A percentile compares a stretch with the other conserved stretches of the same genome.
Evolutionary conservation across 2,888 invertebrate genomes (phyloP).

Genomic region (Diadegma fenestrale): DNA sequence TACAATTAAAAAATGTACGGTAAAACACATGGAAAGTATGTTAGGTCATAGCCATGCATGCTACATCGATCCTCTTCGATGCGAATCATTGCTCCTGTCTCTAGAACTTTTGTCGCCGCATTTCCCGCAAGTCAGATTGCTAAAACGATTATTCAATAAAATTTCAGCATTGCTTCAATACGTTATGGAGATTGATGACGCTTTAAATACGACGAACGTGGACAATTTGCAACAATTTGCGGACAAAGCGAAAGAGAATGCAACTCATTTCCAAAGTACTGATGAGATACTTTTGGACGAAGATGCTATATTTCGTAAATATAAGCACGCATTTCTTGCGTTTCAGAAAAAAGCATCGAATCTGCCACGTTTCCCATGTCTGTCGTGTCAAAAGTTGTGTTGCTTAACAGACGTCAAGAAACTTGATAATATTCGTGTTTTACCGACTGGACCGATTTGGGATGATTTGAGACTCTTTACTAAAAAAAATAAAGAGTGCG

Average conservation of each 20-base stretch:
- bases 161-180: neutral
- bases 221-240: too few species aligned
- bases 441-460: neutral
- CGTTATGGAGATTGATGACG: neutral
- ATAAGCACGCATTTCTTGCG: neutral
- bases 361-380: too few species aligned
- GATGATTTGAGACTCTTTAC: neutral
- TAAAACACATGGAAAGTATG: neutral
- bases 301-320: neutral
- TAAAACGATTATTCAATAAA: neutral
- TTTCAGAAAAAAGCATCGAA: neutral
- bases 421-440: neutral
- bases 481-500: neutral
- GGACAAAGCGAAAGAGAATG: too few species aligned
- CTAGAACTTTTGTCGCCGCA: slow-evolving; percentile 1
- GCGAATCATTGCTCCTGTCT: slow-evolving; percentile 9
- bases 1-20: neutral
- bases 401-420: neutral
- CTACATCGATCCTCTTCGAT: neutral
- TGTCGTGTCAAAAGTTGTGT: slow-evolving; percentile 3
- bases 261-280: too few species aligned
- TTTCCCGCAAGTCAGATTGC: neutral
- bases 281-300: slow-evolving; percentile 6
- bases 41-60: slow-evolving; percentile 11
- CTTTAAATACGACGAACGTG: neutral